Percentiles rank a stretch among this genome's conserved stretches.
Conservation (phyloP, 2,797 vertebrate genomes). For the Chloroceryle amazona region DNA sequence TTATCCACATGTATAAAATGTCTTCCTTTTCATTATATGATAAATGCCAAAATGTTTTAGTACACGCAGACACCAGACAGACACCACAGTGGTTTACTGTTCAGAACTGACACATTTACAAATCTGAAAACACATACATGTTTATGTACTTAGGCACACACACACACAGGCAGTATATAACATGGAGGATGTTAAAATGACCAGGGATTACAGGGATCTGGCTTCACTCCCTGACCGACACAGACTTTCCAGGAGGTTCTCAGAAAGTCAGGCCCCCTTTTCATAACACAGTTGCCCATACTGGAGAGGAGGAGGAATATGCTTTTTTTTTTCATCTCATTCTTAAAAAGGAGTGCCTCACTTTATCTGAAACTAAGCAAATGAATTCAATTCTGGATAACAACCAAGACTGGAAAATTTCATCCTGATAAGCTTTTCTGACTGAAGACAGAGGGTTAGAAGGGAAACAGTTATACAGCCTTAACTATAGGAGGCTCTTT, state of each 20-base stretch:
- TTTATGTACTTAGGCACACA: neutral
- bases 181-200: slow-evolving; percentile 3
- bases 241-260: slow-evolving; percentile 14
- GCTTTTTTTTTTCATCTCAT: neutral
- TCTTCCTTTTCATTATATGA: neutral
- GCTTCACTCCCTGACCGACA: neutral
- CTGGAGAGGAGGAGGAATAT: neutral
- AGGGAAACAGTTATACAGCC: slow-evolving; percentile 24
- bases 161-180: neutral
- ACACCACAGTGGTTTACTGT: neutral
- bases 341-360: neutral
- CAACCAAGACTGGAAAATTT: slow-evolving; percentile 43
- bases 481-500: slow-evolving; percentile 45
- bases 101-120: neutral
- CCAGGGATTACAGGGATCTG: neutral
- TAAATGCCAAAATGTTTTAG: neutral
- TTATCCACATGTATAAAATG: accelerated
- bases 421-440: slow-evolving; percentile 23
- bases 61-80: neutral
- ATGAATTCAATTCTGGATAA: slow-evolving; percentile 35
- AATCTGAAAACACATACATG: neutral
- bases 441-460: slow-evolving; percentile 43
- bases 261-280: neutral
- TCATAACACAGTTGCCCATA: accelerated
- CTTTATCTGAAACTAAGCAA: slow-evolving; percentile 42